Base-by-base conservation (phyloP, 2,797 vertebrate genomes). In the Parauchenoglanis punctatus region DNA sequence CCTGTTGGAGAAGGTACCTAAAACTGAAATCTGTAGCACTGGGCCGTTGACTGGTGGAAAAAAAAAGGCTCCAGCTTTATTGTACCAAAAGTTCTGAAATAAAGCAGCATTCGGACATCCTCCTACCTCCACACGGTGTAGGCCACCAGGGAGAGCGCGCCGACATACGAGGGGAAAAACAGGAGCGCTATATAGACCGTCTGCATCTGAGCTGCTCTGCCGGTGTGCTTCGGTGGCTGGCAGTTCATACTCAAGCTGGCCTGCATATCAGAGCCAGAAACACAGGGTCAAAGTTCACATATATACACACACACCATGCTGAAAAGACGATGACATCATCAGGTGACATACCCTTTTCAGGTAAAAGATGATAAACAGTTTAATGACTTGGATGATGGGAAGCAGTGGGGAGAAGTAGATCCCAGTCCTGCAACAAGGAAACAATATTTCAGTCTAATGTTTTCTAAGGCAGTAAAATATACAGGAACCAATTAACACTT, bases 391-490 rank as follows among this genome's bases (percentile, higher is more conserved):
- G 87, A 99, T 97, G 89, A 94, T 94, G 35, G 99, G 98, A 88
- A 99, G 95, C 87, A 99, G 93, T 86, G 98, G 99, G 80, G 97
- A 96, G 92, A 99, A 99, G 93, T 98, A 98, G 89, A 98, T 97
- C 73, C 98, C 98, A 11, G 98, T 97, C 99, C 99, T 99, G 80
- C 0, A 56, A 88, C 25, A 49, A 90, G 67, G 91, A 85, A 88
- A 91, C 28, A 18, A 20, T 5, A 68, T 12, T 44, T 84, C 28
- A 31, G 25, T 0, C 13, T 44, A n/a, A 17, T 15, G 49, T 65
- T 63, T 73, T 77, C 35, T 40, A 20, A 84, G 7, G 13, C 6
- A 13, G 52, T 54, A 7, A 18, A 44, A 23, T 28, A 23, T 23
- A 54, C 58, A 56, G 40, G 28, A 83, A 52, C 46, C 67, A 46